A percentile compares a stretch with the other conserved stretches of the same genome.
These are phyloP conservation scores for Anneissia japonica DNA, from an alignment of 35 echinoderm and acorn worm genomes.

Conservation along the genomic window DNA sequence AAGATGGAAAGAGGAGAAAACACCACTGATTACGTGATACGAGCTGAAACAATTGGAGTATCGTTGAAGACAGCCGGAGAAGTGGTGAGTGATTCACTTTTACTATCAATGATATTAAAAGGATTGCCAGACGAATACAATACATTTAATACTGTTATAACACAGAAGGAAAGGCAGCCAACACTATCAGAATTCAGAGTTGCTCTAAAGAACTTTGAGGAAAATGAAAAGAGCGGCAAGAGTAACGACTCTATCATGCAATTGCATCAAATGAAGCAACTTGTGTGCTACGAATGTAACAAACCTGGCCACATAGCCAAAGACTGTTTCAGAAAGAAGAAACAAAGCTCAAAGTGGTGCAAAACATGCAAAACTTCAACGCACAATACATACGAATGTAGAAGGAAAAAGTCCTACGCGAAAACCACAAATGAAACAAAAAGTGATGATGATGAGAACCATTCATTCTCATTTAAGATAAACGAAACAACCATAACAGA, in stretches of 20 bases:
- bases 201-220: no score
- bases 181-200: constrained; percentile 21
- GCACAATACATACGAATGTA: constrained; percentile 6
- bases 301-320: constrained; percentile 15
- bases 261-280: no score
- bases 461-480: background rate
- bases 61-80: constrained; percentile 30
- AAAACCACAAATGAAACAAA: constrained; percentile 8
- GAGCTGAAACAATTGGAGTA: constrained; percentile 17
- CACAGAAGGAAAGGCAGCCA: constrained; percentile 14
- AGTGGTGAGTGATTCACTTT: no score
- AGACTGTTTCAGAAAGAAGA: background rate
- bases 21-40: constrained; percentile 17
- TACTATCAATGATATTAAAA: constrained; percentile 14
- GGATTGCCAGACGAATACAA: constrained; percentile 21
- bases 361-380: constrained; percentile 13
- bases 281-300: constrained; percentile 6
- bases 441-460: background rate
- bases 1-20: background rate
- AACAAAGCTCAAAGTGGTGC: constrained; percentile 11
- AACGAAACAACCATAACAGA: background rate
- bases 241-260: no score
- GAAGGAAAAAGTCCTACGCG: background rate
- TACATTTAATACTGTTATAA: constrained; percentile 24
- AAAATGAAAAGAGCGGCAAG: no score